Evolutionary conservation across 2,797 vertebrate species (phyloP).

Genomic region (Leuciscus waleckii): DNA sequence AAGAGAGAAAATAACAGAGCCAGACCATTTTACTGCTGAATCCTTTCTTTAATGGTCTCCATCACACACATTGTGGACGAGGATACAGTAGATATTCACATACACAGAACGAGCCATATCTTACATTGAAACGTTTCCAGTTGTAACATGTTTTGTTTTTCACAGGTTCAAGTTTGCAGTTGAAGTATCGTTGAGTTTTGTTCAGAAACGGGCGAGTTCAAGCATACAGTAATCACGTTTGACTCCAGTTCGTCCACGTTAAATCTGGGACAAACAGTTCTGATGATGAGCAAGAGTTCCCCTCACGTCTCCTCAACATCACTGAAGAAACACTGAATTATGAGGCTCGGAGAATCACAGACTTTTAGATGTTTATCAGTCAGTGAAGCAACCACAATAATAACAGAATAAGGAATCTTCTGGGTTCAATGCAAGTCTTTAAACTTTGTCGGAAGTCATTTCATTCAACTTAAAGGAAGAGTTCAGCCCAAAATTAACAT

Average conservation of each 20-base stretch:
- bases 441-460: background rate
- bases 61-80: constrained; percentile 14
- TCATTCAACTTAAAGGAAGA: background rate
- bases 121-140: constrained; percentile 41
- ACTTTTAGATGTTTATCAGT: background rate
- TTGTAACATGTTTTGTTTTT: constrained; percentile 42
- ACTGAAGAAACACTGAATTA: background rate
- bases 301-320: constrained; percentile 23
- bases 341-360: background rate
- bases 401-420: background rate
- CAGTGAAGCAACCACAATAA: background rate
- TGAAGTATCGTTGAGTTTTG: constrained; percentile 21
- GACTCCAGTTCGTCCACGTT: constrained; percentile 1
- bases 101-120: constrained; percentile 29
- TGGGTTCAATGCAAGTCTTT: background rate
- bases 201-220: constrained; percentile 41
- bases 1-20: background rate
- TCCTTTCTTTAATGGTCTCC: constrained; percentile 10
- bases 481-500: background rate
- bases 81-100: constrained; percentile 45
- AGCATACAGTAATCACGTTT: constrained; percentile 10
- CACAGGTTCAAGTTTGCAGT: constrained; percentile 44
- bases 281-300: background rate
- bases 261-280: background rate
- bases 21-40: background rate